Base-by-base conservation (phyloP, 1,140 invertebrate genomes). In the Papilio dardanus region DNA sequence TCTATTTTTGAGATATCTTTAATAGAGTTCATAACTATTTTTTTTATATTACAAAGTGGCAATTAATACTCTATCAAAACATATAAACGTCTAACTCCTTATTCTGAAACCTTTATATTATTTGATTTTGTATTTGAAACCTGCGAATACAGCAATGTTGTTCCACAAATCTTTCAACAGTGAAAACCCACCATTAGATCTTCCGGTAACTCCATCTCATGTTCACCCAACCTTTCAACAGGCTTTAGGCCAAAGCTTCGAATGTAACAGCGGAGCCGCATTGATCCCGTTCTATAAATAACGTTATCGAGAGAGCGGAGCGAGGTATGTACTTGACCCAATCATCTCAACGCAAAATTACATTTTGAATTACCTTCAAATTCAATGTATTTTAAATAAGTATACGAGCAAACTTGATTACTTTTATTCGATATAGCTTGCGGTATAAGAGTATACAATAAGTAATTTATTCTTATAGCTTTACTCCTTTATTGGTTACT, bases 261-360 rank as follows among this genome's bases (percentile, higher is more conserved):
- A 71, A 50, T 46, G 37, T 30, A 50, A 46, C 69, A 71, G 50
- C 69, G 42, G 69, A 46, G 42, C 69, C 37, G 69, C 69, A 71
- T 71, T 71, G 69, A 71, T 71, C 69, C 42, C 42, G 42, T 71
- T 71, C 54, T 71, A 71, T 71, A 71, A 71, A 71, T 71, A 71
- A 71, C 42, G 24, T 71, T 50, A 71, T 30, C 69, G 69, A 30
- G 21, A 71, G 69, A 71, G 69, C 33, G 67, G 33, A 50, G 69
- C 24, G 37, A 71, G 69, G 37, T 71, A 46, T 31, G 69, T 71
- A 71, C 69, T 71, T 71, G 69, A 71, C 40, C 69, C 69, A 71
- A 71, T 71, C 69, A 71, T 50, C 21, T 50, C 69, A 7, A 71
- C 69, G 69, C 69, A 50, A 71, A 46, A 71, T 71, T 71, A 71